Percentiles rank a stretch among this genome's conserved stretches.
Evolutionary conservation across 2,797 vertebrate species (phyloP).

Genomic region (Hippopotamyrus pictus): DNA sequence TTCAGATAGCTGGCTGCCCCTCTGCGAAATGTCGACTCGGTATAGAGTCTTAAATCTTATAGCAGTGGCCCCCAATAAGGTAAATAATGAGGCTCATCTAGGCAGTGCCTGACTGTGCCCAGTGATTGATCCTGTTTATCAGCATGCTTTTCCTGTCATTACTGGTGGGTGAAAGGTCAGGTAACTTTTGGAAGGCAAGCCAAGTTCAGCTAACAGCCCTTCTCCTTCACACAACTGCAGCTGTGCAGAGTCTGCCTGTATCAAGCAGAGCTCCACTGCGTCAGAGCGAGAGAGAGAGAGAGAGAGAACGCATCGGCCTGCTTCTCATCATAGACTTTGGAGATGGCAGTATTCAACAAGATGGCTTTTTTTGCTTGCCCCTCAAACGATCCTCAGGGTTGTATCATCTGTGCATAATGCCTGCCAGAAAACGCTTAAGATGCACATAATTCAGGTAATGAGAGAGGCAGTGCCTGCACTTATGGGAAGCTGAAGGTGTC

Average conservation of each 20-base stretch:
- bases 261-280: not conserved
- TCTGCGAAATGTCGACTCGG: not conserved
- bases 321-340: not conserved
- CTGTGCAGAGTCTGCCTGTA: not conserved
- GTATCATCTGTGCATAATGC: not conserved
- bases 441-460: not conserved
- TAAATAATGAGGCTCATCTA: not conserved
- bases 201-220: not conserved
- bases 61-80: not conserved
- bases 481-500: not conserved
- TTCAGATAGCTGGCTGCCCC: not conserved
- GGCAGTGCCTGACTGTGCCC: not conserved
- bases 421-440: not conserved
- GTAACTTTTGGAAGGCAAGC: not conserved
- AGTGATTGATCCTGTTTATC: not conserved
- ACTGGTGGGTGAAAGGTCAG: not conserved
- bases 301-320: not conserved
- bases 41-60: not conserved
- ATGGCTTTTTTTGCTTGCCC: not conserved
- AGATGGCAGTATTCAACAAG: not conserved
- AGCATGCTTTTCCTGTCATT: not conserved
- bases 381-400: not conserved
- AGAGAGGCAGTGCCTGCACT: not conserved
- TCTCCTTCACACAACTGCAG: not conserved
- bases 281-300: not conserved